Evolutionary conservation across 2,888 invertebrate species (phyloP).

Genomic region (Pterostichus madidus): DNA sequence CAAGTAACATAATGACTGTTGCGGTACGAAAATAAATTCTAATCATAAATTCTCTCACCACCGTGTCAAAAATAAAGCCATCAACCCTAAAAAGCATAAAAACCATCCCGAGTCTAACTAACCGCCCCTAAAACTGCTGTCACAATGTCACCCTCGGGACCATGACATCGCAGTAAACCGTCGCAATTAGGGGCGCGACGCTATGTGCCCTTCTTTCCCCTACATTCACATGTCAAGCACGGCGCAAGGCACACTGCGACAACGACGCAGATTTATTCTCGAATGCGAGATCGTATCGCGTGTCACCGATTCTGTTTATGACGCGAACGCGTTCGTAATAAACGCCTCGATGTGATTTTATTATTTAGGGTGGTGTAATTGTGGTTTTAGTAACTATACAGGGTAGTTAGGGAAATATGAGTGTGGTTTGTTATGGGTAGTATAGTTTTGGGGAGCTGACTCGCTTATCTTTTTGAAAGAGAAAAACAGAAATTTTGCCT

Average conservation of each 20-base stretch:
- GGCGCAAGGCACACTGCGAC: background rate
- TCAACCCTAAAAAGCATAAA: conserved; percentile 14
- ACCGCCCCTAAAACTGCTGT: conserved; percentile 22
- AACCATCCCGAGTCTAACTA: background rate
- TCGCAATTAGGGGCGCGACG: conserved; percentile 40
- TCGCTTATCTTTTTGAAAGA: background rate
- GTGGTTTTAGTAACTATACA: conserved; percentile 30
- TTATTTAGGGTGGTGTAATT: conserved; percentile 51
- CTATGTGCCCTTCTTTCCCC: conserved; percentile 15
- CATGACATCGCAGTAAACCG: conserved; percentile 26
- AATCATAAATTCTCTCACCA: background rate
- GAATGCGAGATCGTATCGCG: conserved; percentile 21
- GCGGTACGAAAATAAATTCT: conserved; percentile 5
- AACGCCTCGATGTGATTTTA: conserved; percentile 45
- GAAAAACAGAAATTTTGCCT: too few species aligned
- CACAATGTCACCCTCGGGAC: conserved; percentile 42
- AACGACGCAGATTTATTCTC: conserved; percentile 32
- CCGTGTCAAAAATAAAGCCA: conserved; percentile 4
- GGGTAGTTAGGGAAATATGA: conserved; percentile 8
- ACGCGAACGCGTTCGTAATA: conserved; percentile 10
- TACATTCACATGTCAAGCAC: conserved; percentile 13
- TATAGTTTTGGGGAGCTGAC: background rate
- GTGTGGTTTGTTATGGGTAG: too few species aligned
- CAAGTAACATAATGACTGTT: background rate
- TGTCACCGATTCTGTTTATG: conserved; percentile 45